Conservation (phyloP, 2,888 invertebrate species). For the Diarsia mendica region DNA sequence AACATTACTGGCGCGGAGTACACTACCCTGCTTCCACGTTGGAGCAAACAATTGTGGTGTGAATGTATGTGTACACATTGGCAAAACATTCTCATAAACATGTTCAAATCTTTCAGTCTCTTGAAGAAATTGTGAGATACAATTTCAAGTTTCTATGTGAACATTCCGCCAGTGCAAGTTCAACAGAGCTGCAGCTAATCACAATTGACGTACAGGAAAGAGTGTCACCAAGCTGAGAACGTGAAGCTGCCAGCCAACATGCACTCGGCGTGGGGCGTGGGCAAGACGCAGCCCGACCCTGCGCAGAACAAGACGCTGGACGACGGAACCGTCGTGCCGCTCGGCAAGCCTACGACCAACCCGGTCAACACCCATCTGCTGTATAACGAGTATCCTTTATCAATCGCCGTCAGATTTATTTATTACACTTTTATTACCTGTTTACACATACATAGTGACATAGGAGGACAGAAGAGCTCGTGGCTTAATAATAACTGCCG, state of each 20-base stretch:
- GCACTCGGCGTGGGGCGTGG: constrained; percentile 97
- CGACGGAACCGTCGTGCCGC: constrained; percentile 94
- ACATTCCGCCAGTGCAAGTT: neutral
- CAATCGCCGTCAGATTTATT: constrained; percentile 3
- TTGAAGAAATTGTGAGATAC: neutral
- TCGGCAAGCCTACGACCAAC: constrained; percentile 91
- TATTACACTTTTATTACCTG: neutral
- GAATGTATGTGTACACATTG: neutral
- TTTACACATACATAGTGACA: neutral
- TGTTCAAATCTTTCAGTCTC: neutral
- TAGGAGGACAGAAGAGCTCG: too few species aligned
- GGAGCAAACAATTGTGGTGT: neutral
- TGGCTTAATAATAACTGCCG: too few species aligned
- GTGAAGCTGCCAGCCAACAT: constrained; percentile 95
- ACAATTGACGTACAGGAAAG: constrained; percentile 90
- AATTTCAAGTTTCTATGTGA: neutral
- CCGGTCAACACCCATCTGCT: constrained; percentile 90
- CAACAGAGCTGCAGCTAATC: neutral
- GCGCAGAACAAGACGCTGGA: constrained; percentile 85
- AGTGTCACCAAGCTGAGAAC: constrained; percentile 93
- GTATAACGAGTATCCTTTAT: constrained; percentile 97
- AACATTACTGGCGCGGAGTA: neutral
- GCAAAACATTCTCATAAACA: neutral
- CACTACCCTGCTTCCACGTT: neutral
- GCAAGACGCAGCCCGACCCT: constrained; percentile 96